Percentiles rank a stretch among this genome's conserved stretches.
Conservation (phyloP, 1,140 invertebrate species). For the Bombus superbus region DNA sequence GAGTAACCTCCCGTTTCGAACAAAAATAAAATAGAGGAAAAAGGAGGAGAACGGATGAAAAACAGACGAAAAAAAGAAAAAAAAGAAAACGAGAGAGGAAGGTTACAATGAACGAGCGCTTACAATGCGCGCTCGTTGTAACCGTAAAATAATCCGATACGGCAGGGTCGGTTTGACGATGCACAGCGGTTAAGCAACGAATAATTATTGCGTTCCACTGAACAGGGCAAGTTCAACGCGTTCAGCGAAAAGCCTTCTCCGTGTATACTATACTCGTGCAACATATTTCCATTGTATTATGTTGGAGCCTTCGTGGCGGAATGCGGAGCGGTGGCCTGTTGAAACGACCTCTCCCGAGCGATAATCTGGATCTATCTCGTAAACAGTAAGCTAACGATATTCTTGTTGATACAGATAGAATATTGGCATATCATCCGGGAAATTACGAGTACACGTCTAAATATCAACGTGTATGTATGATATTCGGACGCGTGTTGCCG, state of each 20-base stretch:
- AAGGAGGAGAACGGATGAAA: not conserved
- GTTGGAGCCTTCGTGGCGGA: not conserved
- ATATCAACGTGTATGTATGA: too few relatives aligned
- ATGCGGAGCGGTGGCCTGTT: not conserved
- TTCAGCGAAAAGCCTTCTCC: not conserved
- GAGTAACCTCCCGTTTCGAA: not conserved
- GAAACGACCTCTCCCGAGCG: not conserved
- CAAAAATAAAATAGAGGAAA: not conserved
- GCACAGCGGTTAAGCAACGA: constrained; percentile 19
- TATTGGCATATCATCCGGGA: not conserved
- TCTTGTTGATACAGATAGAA: not conserved
- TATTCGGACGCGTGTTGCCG: not conserved
- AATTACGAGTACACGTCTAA: not conserved
- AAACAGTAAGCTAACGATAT: not conserved
- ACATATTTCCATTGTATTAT: constrained; percentile 15
- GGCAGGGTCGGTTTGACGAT: not conserved
- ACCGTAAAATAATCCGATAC: constrained; percentile 9
- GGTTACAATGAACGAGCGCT: not conserved
- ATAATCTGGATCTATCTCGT: not conserved
- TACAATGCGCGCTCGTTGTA: too few relatives aligned
- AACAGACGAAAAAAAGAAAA: not conserved
- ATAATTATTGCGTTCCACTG: constrained; percentile 25
- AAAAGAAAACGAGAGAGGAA: not conserved
- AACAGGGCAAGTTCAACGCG: constrained; percentile 8
- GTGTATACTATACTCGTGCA: not conserved